Evolutionary conservation across 2,888 invertebrate genomes (phyloP).

Genomic region (Ichneumoninae sp.): DNA sequence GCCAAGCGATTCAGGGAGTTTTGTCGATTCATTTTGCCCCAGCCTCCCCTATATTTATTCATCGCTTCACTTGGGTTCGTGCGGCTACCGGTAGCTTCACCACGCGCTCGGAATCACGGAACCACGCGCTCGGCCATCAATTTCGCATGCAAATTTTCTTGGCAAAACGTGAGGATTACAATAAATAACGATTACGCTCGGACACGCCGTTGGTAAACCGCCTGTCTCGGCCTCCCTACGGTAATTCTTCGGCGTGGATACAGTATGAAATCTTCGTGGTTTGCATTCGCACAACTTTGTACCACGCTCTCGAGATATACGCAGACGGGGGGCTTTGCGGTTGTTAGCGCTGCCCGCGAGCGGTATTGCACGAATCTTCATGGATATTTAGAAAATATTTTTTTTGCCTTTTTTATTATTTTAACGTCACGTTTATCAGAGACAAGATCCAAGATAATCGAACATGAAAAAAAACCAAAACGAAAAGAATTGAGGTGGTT

Average conservation of each 20-base stretch:
- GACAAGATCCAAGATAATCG: background rate
- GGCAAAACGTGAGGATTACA: constrained; percentile 70
- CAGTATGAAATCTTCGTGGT: constrained; percentile 16
- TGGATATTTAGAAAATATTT: constrained; percentile 9
- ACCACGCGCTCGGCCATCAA: constrained; percentile 65
- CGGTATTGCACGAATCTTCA: constrained; percentile 10
- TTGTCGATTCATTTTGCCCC: constrained; percentile 9
- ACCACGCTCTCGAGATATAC: background rate
- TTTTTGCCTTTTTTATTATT: background rate
- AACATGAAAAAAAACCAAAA: background rate
- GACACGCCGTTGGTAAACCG: constrained; percentile 53
- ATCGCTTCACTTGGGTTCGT: constrained; percentile 34
- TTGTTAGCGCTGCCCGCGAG: constrained; percentile 59
- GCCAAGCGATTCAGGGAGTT: background rate
- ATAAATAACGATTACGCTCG: constrained; percentile 76
- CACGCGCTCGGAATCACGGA: constrained; percentile 62
- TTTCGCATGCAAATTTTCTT: constrained; percentile 76
- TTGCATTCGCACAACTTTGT: constrained; percentile 32
- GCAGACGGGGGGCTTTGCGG: constrained; percentile 63
- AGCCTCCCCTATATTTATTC: background rate
- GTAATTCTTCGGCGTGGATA: constrained; percentile 43
- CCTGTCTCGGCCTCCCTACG: constrained; percentile 38
- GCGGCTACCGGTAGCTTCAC: constrained; percentile 47
- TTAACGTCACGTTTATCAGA: background rate
- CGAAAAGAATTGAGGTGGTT: background rate